Evolutionary conservation across 1,140 invertebrate genomes (phyloP).

Genomic region (Drosophila lini): DNA sequence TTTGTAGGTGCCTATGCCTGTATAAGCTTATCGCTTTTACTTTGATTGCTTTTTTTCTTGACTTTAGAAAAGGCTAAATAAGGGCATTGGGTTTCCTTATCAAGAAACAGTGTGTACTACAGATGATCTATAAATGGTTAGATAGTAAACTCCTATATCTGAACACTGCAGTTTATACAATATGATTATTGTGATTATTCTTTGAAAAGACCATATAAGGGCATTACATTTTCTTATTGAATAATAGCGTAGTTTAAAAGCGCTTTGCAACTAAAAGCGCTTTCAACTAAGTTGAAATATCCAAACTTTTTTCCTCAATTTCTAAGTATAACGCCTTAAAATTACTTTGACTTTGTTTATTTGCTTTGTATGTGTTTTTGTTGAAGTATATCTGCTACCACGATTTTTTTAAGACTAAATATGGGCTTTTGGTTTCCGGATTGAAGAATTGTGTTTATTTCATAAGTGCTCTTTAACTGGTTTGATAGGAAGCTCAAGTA

Average conservation of each 20-base stretch:
- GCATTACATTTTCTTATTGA: not conserved
- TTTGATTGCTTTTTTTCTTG: not conserved
- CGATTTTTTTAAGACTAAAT: not conserved
- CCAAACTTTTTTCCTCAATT: too few relatives aligned
- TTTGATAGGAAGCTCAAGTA: constrained; percentile 57
- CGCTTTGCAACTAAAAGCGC: too few relatives aligned
- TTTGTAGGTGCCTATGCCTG: not conserved
- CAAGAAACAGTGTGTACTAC: not conserved
- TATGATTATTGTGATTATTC: not conserved
- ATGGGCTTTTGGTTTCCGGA: not conserved
- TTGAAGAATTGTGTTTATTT: not conserved
- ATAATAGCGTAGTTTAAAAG: too few relatives aligned
- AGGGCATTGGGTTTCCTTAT: not conserved
- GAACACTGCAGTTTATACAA: not conserved
- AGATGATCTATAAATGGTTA: not conserved
- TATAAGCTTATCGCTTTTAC: not conserved
- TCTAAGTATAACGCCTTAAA: too few relatives aligned
- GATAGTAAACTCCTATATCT: not conserved
- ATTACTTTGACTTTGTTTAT: too few relatives aligned
- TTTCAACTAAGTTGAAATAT: too few relatives aligned
- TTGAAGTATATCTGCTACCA: too few relatives aligned
- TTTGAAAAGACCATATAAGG: not conserved
- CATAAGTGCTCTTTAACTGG: not conserved
- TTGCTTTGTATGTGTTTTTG: too few relatives aligned
- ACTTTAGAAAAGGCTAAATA: not conserved